phyloP scores from a whole-genome alignment of 2,888 invertebrate species.

The Hydrotaea cyrtoneurina region DNA sequence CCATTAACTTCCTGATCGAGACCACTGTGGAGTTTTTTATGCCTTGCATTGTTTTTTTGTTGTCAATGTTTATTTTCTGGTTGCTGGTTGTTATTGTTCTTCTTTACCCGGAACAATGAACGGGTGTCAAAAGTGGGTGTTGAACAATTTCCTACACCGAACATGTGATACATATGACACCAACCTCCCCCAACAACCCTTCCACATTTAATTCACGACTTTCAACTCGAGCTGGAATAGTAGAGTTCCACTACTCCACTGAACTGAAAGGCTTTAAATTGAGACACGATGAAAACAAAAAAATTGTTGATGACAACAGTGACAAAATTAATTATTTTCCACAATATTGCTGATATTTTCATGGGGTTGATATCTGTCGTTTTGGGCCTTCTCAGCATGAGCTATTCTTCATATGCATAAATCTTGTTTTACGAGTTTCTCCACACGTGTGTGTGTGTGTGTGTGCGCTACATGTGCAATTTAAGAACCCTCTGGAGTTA shows the following conservation, averaged over 20 bases:
- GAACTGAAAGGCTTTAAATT: background rate
- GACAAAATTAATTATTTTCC: conserved; percentile 66
- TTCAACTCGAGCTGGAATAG: background rate
- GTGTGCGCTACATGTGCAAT: background rate
- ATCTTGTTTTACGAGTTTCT: conserved; percentile 33
- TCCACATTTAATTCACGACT: conserved; percentile 1
- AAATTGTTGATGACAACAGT: conserved; percentile 46
- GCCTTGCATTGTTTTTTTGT: conserved; percentile 3
- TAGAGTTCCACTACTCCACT: background rate
- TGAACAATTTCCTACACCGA: conserved; percentile 40
- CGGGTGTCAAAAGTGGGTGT: conserved; percentile 66
- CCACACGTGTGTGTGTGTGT: background rate
- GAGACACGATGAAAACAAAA: background rate
- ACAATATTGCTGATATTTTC: conserved; percentile 48
- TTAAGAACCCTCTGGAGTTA: conserved; percentile 16
- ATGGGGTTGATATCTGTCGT: background rate
- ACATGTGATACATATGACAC: background rate
- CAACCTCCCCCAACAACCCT: background rate
- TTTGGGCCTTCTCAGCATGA: conserved; percentile 1
- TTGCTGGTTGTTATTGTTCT: conserved; percentile 7
- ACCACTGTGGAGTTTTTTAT: background rate
- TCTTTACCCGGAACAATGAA: conserved; percentile 51
- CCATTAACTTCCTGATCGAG: too few relatives aligned
- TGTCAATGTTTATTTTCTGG: conserved; percentile 15
- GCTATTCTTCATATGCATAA: background rate